Evolutionary conservation across 2,888 invertebrate genomes (phyloP).

Genomic region (Xestia ashworthii): DNA sequence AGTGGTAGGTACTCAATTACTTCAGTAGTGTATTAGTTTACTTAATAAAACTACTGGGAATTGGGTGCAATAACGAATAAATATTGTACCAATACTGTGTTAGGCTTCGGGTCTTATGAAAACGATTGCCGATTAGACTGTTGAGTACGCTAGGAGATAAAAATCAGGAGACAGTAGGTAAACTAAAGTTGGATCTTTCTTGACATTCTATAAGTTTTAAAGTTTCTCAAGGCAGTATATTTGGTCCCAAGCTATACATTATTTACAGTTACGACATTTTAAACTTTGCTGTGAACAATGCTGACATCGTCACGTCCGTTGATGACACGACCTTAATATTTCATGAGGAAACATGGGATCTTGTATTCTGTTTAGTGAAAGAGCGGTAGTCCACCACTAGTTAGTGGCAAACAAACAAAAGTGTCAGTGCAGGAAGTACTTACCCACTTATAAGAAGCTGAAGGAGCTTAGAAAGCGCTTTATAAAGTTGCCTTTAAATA

Average conservation of each 20-base stretch:
- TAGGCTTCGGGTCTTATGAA: neutral
- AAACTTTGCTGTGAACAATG: neutral
- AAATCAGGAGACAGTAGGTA: neutral
- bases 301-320: neutral
- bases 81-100: neutral
- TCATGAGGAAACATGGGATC: neutral
- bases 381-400: too few relatives aligned
- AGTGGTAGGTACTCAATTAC: neutral
- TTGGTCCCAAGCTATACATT: neutral
- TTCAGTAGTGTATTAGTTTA: neutral
- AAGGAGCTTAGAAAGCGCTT: neutral
- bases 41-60: neutral
- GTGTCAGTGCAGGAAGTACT: too few relatives aligned
- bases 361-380: too few relatives aligned
- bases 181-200: neutral
- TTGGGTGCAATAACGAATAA: neutral
- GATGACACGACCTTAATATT: neutral
- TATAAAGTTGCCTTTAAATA: neutral
- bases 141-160: neutral
- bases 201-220: neutral
- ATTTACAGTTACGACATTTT: neutral
- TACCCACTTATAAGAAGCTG: conserved; percentile 7
- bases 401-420: neutral
- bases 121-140: neutral
- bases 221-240: neutral